A percentile compares a stretch with the other conserved stretches of the same genome.
Evolutionary conservation across 2,797 vertebrate genomes (phyloP).

Genomic region (Amphiprion clarkii): DNA sequence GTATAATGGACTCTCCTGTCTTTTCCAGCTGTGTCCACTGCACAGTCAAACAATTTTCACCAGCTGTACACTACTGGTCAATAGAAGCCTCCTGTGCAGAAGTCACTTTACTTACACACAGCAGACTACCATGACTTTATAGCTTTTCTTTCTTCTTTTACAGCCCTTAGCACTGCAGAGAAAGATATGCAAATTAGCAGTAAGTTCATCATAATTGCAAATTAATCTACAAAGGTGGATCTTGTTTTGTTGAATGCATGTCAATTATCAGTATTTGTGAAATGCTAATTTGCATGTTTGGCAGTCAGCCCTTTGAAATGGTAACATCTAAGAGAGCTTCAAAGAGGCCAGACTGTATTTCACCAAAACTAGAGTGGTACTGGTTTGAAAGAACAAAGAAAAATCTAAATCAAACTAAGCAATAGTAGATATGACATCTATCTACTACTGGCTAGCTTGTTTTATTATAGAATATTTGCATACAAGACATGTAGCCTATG

Average conservation of each 20-base stretch:
- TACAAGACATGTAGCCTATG: background rate
- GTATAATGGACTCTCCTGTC: conserved; percentile 64
- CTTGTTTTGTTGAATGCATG: background rate
- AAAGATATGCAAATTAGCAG: background rate
- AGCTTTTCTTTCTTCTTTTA: background rate
- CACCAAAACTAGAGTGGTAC: background rate
- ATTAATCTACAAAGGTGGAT: conserved; percentile 15
- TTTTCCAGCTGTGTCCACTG: conserved; percentile 64
- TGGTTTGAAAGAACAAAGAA: background rate
- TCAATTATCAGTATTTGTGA: conserved; percentile 20
- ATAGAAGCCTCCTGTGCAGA: background rate
- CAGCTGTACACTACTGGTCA: conserved; percentile 62
- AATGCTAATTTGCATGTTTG: conserved; percentile 11
- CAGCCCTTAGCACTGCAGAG: background rate
- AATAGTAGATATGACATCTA: background rate
- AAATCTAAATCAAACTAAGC: background rate
- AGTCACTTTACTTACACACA: background rate
- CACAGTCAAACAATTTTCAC: conserved; percentile 42
- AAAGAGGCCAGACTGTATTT: background rate
- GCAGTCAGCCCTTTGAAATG: conserved; percentile 31
- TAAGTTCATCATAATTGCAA: conserved; percentile 30
- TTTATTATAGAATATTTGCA: background rate
- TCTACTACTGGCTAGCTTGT: background rate
- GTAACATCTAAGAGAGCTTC: conserved; percentile 13
- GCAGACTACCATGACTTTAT: background rate